phyloP scores from a whole-genome alignment of 2,888 invertebrate genomes.

The Herminia tarsipennalis region DNA sequence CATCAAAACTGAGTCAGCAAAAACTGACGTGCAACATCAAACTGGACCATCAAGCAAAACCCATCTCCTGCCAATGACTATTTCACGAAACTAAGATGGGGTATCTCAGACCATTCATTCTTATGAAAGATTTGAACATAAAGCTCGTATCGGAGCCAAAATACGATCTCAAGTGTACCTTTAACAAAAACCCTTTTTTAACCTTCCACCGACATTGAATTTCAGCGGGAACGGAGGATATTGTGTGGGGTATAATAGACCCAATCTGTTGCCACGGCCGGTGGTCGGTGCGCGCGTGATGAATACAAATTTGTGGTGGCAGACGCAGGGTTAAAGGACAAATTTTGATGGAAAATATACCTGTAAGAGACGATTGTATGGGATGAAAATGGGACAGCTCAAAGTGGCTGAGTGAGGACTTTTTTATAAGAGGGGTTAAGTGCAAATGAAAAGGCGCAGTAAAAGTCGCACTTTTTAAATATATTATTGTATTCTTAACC shows the following conservation, averaged over 20 bases:
- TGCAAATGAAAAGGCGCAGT: too few relatives aligned
- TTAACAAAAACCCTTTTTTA: slow-evolving; percentile 44
- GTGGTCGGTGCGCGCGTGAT: slow-evolving; percentile 38
- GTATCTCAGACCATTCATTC: slow-evolving; percentile 15
- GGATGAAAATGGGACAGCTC: slow-evolving; percentile 11
- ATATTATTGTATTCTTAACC: too few relatives aligned
- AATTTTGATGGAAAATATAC: slow-evolving; percentile 34
- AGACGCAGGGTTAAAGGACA: slow-evolving; percentile 35
- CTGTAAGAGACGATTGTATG: slow-evolving; percentile 26
- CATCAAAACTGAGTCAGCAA: neutral
- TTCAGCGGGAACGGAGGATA: slow-evolving; percentile 48
- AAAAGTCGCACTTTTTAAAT: too few relatives aligned
- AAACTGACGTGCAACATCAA: slow-evolving; percentile 1
- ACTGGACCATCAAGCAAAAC: slow-evolving; percentile 2
- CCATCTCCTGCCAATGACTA: slow-evolving; percentile 11
- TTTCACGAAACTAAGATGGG: slow-evolving; percentile 16
- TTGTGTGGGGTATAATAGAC: slow-evolving; percentile 50
- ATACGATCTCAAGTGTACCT: slow-evolving; percentile 35
- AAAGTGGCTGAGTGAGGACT: too few relatives aligned
- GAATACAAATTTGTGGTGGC: slow-evolving; percentile 44
- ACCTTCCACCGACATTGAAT: slow-evolving; percentile 51
- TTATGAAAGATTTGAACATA: slow-evolving; percentile 19
- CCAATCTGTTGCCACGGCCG: slow-evolving; percentile 46
- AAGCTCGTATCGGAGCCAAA: slow-evolving; percentile 24
- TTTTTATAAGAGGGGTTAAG: too few relatives aligned